Evolutionary conservation across 1,140 invertebrate genomes (phyloP), one percentile per base, ranked within the genome.

Genomic region (Drosophila asahinai): DNA sequence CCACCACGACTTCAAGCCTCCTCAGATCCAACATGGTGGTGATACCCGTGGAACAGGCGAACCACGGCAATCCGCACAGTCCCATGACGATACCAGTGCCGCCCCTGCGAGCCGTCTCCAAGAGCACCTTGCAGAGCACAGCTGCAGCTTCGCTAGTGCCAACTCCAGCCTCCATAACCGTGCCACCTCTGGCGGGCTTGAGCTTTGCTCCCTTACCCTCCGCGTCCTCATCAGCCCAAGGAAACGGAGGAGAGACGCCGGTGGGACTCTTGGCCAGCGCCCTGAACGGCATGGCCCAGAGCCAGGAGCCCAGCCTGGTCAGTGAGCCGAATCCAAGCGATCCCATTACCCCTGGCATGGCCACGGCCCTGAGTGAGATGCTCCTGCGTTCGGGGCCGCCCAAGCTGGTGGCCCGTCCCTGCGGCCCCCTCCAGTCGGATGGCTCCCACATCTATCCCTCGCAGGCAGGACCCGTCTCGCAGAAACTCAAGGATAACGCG

Each of bases 401-500:
- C 1, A 93, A 92, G 79, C 54, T 94, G 49, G 91, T 93, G 47
- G 89, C 92, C 9, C 90, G 92, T 30, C 94, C 94, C 0, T 73
- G 90, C 11, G 93, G 93, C 7, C 90, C 93, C 1, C 77, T 94
- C 11, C 93, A 89, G 19, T 86, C 90, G 12, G 81, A 92, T 52
- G 93, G 93, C 36, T 86, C 86, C 33, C 83, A 86, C 38, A 86
- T 91, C n/a, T 84, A 92, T 60, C 93, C 93, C 11, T 92, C 92
- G 48, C 80, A 93, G 5, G 93, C 94, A 0, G 94, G 94, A 15
- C 90, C 93, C 9, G 90, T 93, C 33, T 93, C 93, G 0, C 68
- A 83, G 12, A 90, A 80, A 42, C 84, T 94, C 2, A 93, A 93
- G 65, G 92, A 93, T n/a, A 92, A 94, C 67, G 92, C 94, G 2